A percentile compares a stretch with the other conserved stretches of the same genome.
Evolutionary conservation across 1,140 invertebrate species (phyloP).

Genomic region (Melitaea cinxia): DNA sequence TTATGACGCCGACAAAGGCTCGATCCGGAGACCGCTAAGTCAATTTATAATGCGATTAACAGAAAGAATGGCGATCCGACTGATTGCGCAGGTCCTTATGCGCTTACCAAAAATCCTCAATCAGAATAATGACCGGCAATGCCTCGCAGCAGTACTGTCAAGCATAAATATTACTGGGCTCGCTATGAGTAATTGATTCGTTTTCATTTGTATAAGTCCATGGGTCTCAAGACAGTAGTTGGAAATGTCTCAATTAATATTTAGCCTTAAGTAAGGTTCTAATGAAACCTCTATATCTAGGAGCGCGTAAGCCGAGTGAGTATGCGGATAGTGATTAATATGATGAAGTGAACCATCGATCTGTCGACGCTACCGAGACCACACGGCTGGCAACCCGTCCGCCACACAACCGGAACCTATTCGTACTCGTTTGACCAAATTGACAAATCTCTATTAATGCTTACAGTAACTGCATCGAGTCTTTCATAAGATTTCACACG

Average conservation of each 20-base stretch:
- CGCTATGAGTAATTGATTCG: slow-evolving; percentile 54
- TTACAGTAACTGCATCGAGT: slow-evolving; percentile 58
- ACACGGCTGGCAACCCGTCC: slow-evolving; percentile 40
- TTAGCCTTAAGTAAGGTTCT: slow-evolving; percentile 74
- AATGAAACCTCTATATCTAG: slow-evolving; percentile 71
- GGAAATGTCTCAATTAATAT: slow-evolving; percentile 78
- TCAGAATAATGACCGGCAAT: slow-evolving; percentile 53
- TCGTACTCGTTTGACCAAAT: slow-evolving; percentile 38
- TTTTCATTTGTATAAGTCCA: slow-evolving; percentile 55
- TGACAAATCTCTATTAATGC: slow-evolving; percentile 51
- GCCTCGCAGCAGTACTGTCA: slow-evolving; percentile 36
- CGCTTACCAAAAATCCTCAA: slow-evolving; percentile 54
- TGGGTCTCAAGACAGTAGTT: slow-evolving; percentile 61
- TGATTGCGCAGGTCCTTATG: slow-evolving; percentile 64
- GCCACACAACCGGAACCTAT: slow-evolving; percentile 34
- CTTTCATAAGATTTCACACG: slow-evolving; percentile 67
- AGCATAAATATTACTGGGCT: slow-evolving; percentile 30
- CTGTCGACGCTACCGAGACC: slow-evolving; percentile 50
- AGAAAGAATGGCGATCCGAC: slow-evolving; percentile 69
- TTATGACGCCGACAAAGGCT: slow-evolving; percentile 65
- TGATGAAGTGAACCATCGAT: slow-evolving; percentile 67
- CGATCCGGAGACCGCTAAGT: slow-evolving; percentile 54
- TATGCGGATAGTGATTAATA: slow-evolving; percentile 65
- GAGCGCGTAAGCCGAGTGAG: slow-evolving; percentile 75
- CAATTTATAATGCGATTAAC: slow-evolving; percentile 78